A percentile compares a stretch with the other conserved stretches of the same genome.
Conservation (phyloP, 2,113 vertebrate species). For the Lagopus leucura region DNA sequence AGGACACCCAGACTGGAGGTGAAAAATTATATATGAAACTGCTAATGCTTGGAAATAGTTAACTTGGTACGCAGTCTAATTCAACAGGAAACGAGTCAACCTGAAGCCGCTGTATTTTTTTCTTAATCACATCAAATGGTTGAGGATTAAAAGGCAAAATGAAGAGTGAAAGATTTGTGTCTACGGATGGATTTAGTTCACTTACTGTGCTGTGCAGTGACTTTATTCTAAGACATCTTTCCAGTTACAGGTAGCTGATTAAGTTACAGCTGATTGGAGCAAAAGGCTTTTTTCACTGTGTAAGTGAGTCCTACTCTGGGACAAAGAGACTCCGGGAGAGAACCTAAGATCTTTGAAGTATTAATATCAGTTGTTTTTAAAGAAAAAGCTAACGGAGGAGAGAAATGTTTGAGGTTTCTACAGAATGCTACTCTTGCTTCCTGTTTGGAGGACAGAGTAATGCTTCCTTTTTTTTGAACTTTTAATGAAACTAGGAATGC, state of each 20-base stretch:
- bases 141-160: neutral
- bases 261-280: neutral
- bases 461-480: neutral
- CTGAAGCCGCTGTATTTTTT: neutral
- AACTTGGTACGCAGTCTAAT: neutral
- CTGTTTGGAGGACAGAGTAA: neutral
- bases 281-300: neutral
- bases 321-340: neutral
- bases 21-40: neutral
- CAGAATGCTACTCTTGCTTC: neutral
- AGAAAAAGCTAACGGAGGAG: neutral
- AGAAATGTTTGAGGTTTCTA: neutral
- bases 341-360: neutral
- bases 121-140: neutral
- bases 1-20: neutral
- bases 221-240: neutral
- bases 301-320: neutral
- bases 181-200: neutral
- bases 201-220: neutral
- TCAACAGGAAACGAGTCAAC: neutral
- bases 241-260: neutral
- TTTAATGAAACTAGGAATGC: neutral
- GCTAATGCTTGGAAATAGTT: neutral
- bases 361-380: neutral
- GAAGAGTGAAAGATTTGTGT: neutral